phyloP scores from a whole-genome alignment of 2,888 invertebrate species.

The Hyalella azteca region DNA sequence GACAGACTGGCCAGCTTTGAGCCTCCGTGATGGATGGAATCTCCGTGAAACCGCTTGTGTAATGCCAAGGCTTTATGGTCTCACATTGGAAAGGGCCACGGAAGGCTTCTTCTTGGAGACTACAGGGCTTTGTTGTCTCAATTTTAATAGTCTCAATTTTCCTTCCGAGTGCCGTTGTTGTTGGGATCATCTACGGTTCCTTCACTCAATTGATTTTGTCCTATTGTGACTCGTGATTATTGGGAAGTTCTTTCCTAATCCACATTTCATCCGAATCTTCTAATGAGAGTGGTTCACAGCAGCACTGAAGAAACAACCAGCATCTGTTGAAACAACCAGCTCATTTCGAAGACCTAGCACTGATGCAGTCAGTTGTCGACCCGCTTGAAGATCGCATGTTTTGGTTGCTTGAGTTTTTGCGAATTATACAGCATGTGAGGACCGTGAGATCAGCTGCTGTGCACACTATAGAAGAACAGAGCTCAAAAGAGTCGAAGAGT shows the following conservation, averaged over 20 bases:
- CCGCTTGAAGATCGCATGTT: too few species aligned
- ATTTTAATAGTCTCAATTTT: background rate
- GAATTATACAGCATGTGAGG: background rate
- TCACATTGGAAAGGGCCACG: slow-evolving; percentile 22
- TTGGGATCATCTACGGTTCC: background rate
- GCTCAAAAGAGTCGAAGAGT: too few species aligned
- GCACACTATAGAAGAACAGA: too few species aligned
- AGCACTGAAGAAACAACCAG: too few species aligned
- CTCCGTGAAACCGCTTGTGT: slow-evolving; percentile 18
- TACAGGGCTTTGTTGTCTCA: background rate
- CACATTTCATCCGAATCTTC: too few species aligned
- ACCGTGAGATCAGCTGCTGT: background rate
- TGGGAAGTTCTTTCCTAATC: background rate
- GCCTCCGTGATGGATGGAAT: slow-evolving; percentile 24
- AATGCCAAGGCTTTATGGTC: background rate
- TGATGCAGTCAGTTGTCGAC: too few species aligned
- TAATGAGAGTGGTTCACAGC: too few species aligned
- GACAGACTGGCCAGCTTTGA: background rate
- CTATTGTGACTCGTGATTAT: background rate
- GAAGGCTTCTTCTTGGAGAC: background rate
- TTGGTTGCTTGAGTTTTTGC: too few species aligned
- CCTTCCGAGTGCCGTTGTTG: background rate
- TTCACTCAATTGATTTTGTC: background rate
- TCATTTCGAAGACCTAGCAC: too few species aligned
- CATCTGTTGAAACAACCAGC: too few species aligned